A percentile compares a stretch with the other conserved stretches of the same genome.
phyloP scores from a whole-genome alignment of 2,888 invertebrate species.

The Molorchus minor region DNA sequence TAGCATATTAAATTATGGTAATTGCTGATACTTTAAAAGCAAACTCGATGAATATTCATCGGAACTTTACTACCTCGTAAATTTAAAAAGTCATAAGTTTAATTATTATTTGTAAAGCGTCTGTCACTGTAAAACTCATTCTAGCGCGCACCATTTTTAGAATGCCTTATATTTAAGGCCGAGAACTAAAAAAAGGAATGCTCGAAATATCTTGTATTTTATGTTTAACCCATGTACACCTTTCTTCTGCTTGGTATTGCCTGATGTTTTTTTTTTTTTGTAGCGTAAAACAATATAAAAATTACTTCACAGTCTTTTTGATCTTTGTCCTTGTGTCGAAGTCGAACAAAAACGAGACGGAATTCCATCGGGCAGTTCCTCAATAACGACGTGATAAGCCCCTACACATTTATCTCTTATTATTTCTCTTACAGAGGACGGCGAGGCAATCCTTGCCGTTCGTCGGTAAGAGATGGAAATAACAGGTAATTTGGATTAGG shows the following conservation, averaged over 20 bases:
- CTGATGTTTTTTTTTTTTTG: slow-evolving; percentile 27
- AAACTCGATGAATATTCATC: too few relatives aligned
- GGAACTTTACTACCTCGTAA: too few relatives aligned
- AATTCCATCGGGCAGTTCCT: slow-evolving; percentile 26
- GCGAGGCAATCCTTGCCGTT: not conserved
- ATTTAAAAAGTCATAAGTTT: too few relatives aligned
- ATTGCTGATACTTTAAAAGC: too few relatives aligned
- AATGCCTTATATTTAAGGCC: slow-evolving; percentile 1
- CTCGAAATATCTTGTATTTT: slow-evolving; percentile 23
- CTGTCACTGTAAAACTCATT: too few relatives aligned
- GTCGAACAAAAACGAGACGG: slow-evolving; percentile 28
- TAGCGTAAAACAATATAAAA: slow-evolving; percentile 31
- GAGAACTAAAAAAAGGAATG: slow-evolving; percentile 6
- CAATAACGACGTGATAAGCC: slow-evolving; percentile 46
- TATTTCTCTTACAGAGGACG: too few relatives aligned
- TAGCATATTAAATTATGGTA: too few relatives aligned
- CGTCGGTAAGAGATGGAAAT: slow-evolving; percentile 28
- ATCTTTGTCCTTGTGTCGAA: slow-evolving; percentile 24
- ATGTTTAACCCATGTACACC: slow-evolving; percentile 32
- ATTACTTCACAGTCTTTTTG: slow-evolving; percentile 24
- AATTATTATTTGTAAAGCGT: too few relatives aligned
- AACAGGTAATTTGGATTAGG: slow-evolving; percentile 49
- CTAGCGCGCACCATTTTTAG: slow-evolving; percentile 10
- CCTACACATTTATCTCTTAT: too few relatives aligned
- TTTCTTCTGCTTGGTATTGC: slow-evolving; percentile 29